Base-by-base conservation (phyloP, 1,140 invertebrate species). In the Oryzaephilus surinamensis region DNA sequence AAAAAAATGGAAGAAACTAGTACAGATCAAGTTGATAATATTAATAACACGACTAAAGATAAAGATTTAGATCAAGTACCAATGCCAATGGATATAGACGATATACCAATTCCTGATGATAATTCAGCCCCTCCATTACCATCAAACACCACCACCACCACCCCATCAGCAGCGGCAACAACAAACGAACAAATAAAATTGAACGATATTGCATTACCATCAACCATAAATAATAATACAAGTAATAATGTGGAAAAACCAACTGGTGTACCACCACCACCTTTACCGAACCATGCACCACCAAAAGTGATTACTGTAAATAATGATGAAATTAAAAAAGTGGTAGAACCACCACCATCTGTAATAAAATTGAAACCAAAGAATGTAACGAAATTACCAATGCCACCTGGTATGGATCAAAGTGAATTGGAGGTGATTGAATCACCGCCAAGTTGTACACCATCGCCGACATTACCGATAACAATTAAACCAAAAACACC, bases 351-450 rank as follows among this genome's bases (percentile, higher is more conserved):
- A 7, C 8, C 10, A 4, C 5, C 10, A 29, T 35, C 26, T n/a
- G n/a, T n/a, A 10, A 31, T 15, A 30, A 43, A 50, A 41, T 30
- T 18, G 12, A 76, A 74, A 47, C 73, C 71, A 19, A 26, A 74
- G 47, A 77, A 72, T 48, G 62, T 86, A 13, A 79, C 81, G 2
- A 79, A 77, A 40, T 58, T 90, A 43, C 86, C 85, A 3, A 72
- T 90, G 69, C 85, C 85, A 19, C 85, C 85, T n/a, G 84, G 84
- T 10, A 85, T 84, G 32, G 76, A 81, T 65, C 75, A 79, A 12
- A 78, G 79, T 41, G 84, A 87, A 46, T 61, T 84, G n/a, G 77
- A 81, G 19, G 77, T 67, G 29, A 79, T 79, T 39, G 79, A 80
- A 33, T 82, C 79, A 13, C 79, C 81, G 0, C 70, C 79, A 1